Evolutionary conservation across 2,888 invertebrate species (phyloP), one percentile per base, ranked within the genome.

Genomic region (Cerastis rubricosa): DNA sequence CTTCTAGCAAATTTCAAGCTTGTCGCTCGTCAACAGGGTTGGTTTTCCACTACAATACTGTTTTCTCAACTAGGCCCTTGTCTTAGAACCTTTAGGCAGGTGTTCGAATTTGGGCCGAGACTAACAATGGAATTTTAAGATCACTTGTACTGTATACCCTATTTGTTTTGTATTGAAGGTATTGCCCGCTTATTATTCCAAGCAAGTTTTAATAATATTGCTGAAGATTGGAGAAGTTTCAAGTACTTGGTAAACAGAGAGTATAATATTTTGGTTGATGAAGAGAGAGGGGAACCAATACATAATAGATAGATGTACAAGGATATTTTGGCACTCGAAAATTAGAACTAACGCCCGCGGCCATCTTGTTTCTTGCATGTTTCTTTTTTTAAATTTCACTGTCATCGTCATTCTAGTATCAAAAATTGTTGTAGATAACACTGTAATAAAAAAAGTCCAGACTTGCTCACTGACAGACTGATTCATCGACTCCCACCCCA

Each of bases 121-220:
- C n/a, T 49, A 77, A 74, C 71, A 74, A 74, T 78, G 63, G 69
- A 65, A 64, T 77, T 76, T 83, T 68, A 51, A 81, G 77, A 71
- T 67, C 59, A 51, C 64, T 81, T 49, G 43, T 64, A 51, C 51
- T 69, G 25, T 59, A 57, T n/a, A 72, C 64, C 65, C 65, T 66
- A 61, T 71, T 70, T 51, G 65, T 74, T 61, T 78, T 69, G 68
- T 61, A 61, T 54, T 17, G 35, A 63, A 61, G 29, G 59, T 43
- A 69, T 43, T 76, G 54, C 51, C 35, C 25, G 57, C 49, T 71
- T 65, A 64, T 82, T 80, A 71, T 84, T 84, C 54, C 0, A 14
- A 45, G 11, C 14, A 68, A 72, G 54, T 66, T 73, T 63, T 64
- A 45, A 72, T 70, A 45, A 63, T 72, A 49, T 71, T 71, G 29